These are phyloP conservation scores for Zophobas morio DNA, from an alignment of 1,140 invertebrate species.

Conservation along the genomic window DNA sequence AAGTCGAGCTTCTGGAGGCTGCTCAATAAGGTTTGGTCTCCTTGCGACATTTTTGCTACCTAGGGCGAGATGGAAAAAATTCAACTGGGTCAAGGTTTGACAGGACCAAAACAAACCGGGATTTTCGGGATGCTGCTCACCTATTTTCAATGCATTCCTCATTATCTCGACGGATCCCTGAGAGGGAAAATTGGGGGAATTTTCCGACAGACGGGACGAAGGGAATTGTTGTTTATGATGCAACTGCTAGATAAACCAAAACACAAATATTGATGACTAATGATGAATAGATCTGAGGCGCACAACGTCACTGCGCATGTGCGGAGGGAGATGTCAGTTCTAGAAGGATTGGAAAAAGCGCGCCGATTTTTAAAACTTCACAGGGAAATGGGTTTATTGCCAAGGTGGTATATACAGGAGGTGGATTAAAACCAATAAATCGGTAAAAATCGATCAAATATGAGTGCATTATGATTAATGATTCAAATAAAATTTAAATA, in stretches of 20 bases:
- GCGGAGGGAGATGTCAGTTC: slow-evolving; percentile 13
- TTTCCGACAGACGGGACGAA: slow-evolving; percentile 4
- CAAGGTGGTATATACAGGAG: too few relatives aligned
- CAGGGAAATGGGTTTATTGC: too few relatives aligned
- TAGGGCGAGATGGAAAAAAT: slow-evolving; percentile 10
- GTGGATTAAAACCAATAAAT: too few relatives aligned
- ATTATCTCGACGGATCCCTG: slow-evolving; percentile 42
- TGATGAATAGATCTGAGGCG: slow-evolving; percentile 48
- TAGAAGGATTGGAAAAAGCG: slow-evolving; percentile 6
- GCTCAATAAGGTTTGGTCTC: slow-evolving; percentile 59
- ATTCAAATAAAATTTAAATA: too few relatives aligned
- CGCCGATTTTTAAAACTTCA: not conserved
- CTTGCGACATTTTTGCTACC: slow-evolving; percentile 61
- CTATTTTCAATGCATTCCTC: slow-evolving; percentile 39
- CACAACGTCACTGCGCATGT: slow-evolving; percentile 45
- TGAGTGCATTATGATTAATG: too few relatives aligned
- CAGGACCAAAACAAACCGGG: slow-evolving; percentile 45
- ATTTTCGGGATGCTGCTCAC: slow-evolving; percentile 21
- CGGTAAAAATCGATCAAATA: too few relatives aligned
- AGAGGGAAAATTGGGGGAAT: not conserved
- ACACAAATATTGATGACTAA: slow-evolving; percentile 62
- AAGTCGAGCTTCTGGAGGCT: slow-evolving; percentile 64
- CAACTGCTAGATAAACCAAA: slow-evolving; percentile 44
- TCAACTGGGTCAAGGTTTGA: slow-evolving; percentile 56
- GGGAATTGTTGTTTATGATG: slow-evolving; percentile 26